These are phyloP conservation scores for Aerospiza tachiro DNA, from an alignment of 2,797 vertebrate genomes.

Conservation along the genomic window DNA sequence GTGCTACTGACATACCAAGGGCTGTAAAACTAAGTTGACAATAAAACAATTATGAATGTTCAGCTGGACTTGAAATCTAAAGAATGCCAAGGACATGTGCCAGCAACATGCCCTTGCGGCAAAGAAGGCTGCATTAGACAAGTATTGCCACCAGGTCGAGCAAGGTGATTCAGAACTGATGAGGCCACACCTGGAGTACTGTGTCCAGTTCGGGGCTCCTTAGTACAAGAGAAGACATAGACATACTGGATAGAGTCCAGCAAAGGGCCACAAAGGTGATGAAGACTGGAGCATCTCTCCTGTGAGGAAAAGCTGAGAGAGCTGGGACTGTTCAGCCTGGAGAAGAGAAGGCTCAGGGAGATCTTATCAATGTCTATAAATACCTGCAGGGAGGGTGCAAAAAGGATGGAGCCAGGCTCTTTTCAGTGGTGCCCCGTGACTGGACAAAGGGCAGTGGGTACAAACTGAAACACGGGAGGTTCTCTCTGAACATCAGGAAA, in stretches of 20 bases:
- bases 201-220: not conserved
- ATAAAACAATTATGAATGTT: not conserved
- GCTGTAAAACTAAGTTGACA: not conserved
- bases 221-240: not conserved
- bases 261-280: not conserved
- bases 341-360: not conserved
- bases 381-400: not conserved
- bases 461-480: not conserved
- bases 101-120: not conserved
- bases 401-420: not conserved
- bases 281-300: not conserved
- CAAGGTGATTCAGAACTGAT: not conserved
- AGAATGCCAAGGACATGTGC: not conserved
- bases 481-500: not conserved
- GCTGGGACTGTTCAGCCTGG: not conserved
- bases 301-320: not conserved
- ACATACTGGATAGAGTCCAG: not conserved
- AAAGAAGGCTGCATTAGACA: not conserved
- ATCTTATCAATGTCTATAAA: not conserved
- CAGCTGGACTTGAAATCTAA: not conserved
- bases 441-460: not conserved
- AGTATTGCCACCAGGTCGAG: not conserved
- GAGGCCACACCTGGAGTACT: not conserved
- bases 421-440: not conserved
- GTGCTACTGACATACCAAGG: not conserved